A percentile compares a stretch with the other conserved stretches of the same genome.
Evolutionary conservation across 2,888 invertebrate genomes (phyloP).

Genomic region (Aquatica leii): DNA sequence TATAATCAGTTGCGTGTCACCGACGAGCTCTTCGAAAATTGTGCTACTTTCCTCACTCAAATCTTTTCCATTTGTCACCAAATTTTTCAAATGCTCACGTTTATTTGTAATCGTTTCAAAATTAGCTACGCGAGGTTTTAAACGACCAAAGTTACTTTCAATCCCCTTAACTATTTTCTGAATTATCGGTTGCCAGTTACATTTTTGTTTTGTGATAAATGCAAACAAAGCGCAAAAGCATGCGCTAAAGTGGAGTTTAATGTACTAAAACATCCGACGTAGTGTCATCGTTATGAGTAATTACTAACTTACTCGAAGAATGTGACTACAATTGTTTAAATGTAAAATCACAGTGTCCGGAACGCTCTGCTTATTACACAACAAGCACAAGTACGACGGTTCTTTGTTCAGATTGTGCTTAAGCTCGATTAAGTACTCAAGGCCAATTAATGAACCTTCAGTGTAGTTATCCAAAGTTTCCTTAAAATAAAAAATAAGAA

Average conservation of each 20-base stretch:
- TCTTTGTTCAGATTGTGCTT: constrained; percentile 72
- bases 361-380: constrained; percentile 83
- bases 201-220: constrained; percentile 67
- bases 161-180: constrained; percentile 72
- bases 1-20: constrained; percentile 57
- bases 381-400: constrained; percentile 77
- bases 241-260: constrained; percentile 71
- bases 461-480: constrained; percentile 64
- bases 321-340: constrained; percentile 79
- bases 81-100: constrained; percentile 67
- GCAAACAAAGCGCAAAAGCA: constrained; percentile 68
- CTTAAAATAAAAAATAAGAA: constrained; percentile 45
- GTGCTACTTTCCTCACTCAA: constrained; percentile 67
- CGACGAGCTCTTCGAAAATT: constrained; percentile 64
- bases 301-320: constrained; percentile 52
- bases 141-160: constrained; percentile 77
- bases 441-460: constrained; percentile 69
- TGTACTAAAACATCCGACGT: constrained; percentile 62
- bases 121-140: constrained; percentile 72
- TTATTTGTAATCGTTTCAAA: constrained; percentile 73
- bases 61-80: constrained; percentile 73
- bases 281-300: not conserved
- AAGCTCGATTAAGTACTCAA: constrained; percentile 82
- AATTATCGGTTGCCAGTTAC: constrained; percentile 61
- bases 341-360: constrained; percentile 81